A percentile compares a stretch with the other conserved stretches of the same genome.
Conservation (phyloP, 2,888 invertebrate species). For the Mystacides longicornis region DNA sequence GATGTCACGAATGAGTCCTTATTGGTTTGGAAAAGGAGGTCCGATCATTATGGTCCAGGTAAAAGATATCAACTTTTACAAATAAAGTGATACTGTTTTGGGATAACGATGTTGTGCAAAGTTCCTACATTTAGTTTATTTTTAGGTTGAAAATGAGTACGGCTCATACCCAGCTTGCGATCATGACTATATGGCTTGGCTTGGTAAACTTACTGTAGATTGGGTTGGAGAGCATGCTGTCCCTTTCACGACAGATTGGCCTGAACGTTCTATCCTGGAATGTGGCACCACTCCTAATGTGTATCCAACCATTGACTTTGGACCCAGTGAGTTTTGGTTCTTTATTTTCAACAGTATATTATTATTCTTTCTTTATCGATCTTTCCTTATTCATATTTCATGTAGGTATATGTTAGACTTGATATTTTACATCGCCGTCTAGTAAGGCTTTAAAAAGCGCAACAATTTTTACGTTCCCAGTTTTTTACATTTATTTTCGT, state of each 20-base stretch:
- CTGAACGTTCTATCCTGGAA: constrained; percentile 36
- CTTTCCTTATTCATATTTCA: too few relatives aligned
- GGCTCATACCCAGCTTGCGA: constrained; percentile 76
- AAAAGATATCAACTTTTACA: constrained; percentile 16
- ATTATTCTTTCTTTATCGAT: too few relatives aligned
- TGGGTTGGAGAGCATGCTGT: constrained; percentile 60
- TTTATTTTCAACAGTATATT: too few relatives aligned
- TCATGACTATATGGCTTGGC: constrained; percentile 55
- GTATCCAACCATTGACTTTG: constrained; percentile 74
- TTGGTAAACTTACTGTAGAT: constrained; percentile 55
- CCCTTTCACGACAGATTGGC: constrained; percentile 81
- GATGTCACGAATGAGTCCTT: constrained; percentile 40
- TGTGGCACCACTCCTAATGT: constrained; percentile 65
- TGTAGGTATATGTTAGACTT: too few relatives aligned
- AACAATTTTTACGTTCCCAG: too few relatives aligned
- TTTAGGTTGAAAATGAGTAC: constrained; percentile 84
- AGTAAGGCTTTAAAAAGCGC: too few relatives aligned
- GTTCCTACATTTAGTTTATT: neutral
- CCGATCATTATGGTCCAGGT: constrained; percentile 83
- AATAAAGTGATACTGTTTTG: too few relatives aligned
- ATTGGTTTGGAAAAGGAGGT: constrained; percentile 64
- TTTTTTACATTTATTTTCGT: too few relatives aligned
- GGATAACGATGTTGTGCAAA: too few relatives aligned
- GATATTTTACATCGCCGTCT: too few relatives aligned
- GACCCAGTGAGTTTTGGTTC: too few relatives aligned